A percentile compares a stretch with the other conserved stretches of the same genome.
Evolutionary conservation across 2,797 vertebrate genomes (phyloP).

Genomic region (Microtus californicus): DNA sequence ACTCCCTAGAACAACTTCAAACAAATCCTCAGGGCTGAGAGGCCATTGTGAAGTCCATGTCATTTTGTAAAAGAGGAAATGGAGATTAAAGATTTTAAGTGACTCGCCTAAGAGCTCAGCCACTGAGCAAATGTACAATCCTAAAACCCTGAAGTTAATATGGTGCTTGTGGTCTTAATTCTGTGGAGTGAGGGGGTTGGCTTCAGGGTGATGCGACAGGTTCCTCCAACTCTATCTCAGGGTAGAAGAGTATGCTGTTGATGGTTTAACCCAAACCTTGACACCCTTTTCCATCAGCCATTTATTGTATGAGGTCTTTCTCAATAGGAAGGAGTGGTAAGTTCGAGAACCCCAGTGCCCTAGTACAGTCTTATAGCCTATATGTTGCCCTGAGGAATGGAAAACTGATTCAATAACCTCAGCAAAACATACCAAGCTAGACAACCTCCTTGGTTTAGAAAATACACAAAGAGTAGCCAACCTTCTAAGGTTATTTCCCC

Average conservation of each 20-base stretch:
- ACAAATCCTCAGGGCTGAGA: not conserved
- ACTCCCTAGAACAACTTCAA: not conserved
- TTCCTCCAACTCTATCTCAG: not conserved
- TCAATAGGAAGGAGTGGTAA: not conserved
- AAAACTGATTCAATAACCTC: constrained; percentile 34
- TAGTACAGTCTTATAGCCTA: not conserved
- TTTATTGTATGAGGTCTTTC: not conserved
- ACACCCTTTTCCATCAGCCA: not conserved
- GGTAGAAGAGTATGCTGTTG: not conserved
- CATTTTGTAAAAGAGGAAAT: not conserved
- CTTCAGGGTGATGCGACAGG: not conserved
- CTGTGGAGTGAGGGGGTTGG: not conserved
- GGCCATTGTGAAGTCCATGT: not conserved
- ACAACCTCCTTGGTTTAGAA: not conserved
- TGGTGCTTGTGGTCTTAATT: not conserved
- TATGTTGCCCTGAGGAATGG: constrained; percentile 1
- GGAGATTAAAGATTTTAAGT: not conserved
- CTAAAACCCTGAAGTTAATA: not conserved
- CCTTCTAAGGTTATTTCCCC: not conserved
- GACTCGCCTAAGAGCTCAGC: not conserved
- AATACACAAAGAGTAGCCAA: not conserved
- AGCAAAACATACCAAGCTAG: not conserved
- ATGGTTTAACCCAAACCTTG: not conserved
- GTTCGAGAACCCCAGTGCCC: not conserved
- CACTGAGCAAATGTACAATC: not conserved